These are phyloP conservation scores for Philaethria dido DNA, from an alignment of 2,888 invertebrate genomes.

Conservation along the genomic window DNA sequence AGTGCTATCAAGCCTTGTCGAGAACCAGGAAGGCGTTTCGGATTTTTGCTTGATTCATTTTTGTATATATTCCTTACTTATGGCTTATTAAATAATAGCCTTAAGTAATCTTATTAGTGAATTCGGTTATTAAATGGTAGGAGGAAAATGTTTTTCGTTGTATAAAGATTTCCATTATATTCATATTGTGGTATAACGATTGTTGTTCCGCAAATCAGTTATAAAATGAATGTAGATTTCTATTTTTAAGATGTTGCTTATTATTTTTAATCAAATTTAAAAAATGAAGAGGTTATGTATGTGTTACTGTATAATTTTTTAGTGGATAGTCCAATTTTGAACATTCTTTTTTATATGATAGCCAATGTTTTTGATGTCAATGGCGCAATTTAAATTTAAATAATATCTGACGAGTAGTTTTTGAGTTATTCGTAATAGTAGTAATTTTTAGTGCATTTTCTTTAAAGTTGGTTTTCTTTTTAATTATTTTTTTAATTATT, in stretches of 20 bases:
- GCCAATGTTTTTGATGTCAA: too few relatives aligned
- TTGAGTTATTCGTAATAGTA: too few relatives aligned
- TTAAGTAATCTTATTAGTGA: constrained; percentile 3
- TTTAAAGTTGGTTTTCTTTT: too few relatives aligned
- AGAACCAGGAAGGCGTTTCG: constrained; percentile 4
- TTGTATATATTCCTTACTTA: constrained; percentile 13
- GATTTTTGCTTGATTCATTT: constrained; percentile 16
- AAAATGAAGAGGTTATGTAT: too few relatives aligned
- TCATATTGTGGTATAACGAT: background rate
- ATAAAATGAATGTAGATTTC: background rate
- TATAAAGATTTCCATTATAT: background rate
- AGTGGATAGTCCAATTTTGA: too few relatives aligned
- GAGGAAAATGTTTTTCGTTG: background rate
- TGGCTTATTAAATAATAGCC: constrained; percentile 24
- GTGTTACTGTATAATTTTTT: too few relatives aligned
- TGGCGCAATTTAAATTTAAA: too few relatives aligned
- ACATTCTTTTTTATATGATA: too few relatives aligned
- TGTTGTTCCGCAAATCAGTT: background rate
- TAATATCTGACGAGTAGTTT: too few relatives aligned
- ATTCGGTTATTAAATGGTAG: background rate
- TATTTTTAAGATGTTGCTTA: background rate
- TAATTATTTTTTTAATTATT: too few relatives aligned
- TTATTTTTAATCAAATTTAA: too few relatives aligned
- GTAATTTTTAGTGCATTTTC: too few relatives aligned
- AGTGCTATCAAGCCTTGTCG: constrained; percentile 12